These are phyloP conservation scores for Coreius guichenoti DNA, from an alignment of 2,797 vertebrate genomes.

Conservation along the genomic window DNA sequence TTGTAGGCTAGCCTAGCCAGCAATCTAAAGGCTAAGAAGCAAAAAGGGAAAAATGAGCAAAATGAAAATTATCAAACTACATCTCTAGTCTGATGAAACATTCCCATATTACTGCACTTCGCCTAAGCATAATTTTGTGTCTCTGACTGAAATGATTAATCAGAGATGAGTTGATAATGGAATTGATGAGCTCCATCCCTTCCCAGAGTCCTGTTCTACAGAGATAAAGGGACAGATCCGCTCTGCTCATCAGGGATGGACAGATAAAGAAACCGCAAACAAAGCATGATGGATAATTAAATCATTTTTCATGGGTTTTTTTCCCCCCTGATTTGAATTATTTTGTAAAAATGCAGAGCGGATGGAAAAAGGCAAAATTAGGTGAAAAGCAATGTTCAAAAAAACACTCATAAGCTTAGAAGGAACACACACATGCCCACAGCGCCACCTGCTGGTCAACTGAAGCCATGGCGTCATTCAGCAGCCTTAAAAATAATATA, in stretches of 20 bases:
- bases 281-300: background rate
- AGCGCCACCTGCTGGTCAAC: conserved; percentile 12
- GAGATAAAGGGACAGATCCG: conserved; percentile 2
- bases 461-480: background rate
- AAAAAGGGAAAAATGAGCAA: background rate
- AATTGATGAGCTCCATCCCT: background rate
- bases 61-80: background rate
- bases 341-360: background rate
- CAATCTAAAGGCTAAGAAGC: background rate
- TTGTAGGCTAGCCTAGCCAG: background rate
- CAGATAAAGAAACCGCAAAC: background rate
- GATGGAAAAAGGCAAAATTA: background rate
- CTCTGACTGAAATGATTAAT: background rate
- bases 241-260: conserved; percentile 2
- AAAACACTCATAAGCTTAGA: background rate
- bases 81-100: background rate
- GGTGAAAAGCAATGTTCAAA: background rate
- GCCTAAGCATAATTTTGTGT: background rate
- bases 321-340: no score
- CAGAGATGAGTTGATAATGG: background rate
- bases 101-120: background rate
- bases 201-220: background rate
- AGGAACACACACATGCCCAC: background rate
- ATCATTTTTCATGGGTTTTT: background rate
- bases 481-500: background rate